Conservation (phyloP, 2,797 vertebrate genomes). For the Malacoraja senta region DNA sequence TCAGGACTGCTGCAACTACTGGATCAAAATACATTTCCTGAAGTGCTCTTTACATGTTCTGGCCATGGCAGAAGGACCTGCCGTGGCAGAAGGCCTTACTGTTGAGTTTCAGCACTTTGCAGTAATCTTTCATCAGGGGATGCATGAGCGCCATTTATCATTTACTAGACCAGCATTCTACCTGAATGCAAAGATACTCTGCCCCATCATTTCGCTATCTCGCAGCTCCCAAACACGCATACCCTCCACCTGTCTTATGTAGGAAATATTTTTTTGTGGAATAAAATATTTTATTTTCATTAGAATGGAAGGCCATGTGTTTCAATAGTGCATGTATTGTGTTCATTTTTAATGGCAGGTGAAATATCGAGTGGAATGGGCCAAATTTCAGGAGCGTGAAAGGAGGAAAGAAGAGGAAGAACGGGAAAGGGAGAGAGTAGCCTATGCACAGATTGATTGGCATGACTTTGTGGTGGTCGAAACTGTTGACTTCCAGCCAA, state of each 20-base stretch:
- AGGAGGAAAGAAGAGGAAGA: constrained; percentile 97
- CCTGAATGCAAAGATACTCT: not conserved
- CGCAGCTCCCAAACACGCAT: too few species aligned
- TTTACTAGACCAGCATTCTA: not conserved
- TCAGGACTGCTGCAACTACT: not conserved
- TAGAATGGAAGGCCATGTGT: not conserved
- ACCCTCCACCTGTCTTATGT: not conserved
- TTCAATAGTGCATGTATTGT: not conserved
- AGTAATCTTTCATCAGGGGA: too few species aligned
- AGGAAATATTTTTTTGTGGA: too few species aligned
- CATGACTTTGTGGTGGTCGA: constrained; percentile 98
- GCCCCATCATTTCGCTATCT: too few species aligned
- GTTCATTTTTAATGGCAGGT: constrained; percentile 58
- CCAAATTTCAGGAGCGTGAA: constrained; percentile 95
- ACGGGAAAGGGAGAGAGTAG: constrained; percentile 88
- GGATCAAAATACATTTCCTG: not conserved
- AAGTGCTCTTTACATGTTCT: not conserved
- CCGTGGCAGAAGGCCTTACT: too few species aligned
- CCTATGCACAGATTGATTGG: constrained; percentile 97
- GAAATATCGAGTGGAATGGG: constrained; percentile 94
- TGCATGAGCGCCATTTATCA: too few species aligned
- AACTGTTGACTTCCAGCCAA: constrained; percentile 95
- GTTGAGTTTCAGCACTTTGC: too few species aligned
- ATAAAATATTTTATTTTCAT: not conserved
- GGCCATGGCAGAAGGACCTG: too few species aligned